These are phyloP conservation scores for human DNA, from an alignment of 2,113 vertebrate genomes.

Conservation along the genomic window GRCh38 chr14:56476001-56476500, in stretches of 20 bases:
- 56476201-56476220: not conserved
- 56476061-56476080: conserved; percentile 17
- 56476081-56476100: not conserved
- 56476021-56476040: not conserved
- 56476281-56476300: not conserved
- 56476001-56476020: not conserved
- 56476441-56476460: not conserved
- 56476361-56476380: fast-evolving
- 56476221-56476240: not conserved
- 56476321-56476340: not conserved
- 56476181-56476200: not conserved
- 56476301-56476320: not conserved
- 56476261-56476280: not conserved
- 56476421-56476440: not conserved
- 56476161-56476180: not conserved
- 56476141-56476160: not conserved
- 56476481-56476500: not conserved
- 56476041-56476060: not conserved
- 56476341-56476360: too few species aligned
- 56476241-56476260: not conserved
- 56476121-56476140: not conserved
- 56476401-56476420: not conserved
- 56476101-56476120: not conserved
- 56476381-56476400: not conserved
- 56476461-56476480: not conserved